Percentiles rank a stretch among this genome's conserved stretches.
Conservation (phyloP, 2,888 invertebrate genomes). For the Drosophila pseudotalamancana region DNA sequence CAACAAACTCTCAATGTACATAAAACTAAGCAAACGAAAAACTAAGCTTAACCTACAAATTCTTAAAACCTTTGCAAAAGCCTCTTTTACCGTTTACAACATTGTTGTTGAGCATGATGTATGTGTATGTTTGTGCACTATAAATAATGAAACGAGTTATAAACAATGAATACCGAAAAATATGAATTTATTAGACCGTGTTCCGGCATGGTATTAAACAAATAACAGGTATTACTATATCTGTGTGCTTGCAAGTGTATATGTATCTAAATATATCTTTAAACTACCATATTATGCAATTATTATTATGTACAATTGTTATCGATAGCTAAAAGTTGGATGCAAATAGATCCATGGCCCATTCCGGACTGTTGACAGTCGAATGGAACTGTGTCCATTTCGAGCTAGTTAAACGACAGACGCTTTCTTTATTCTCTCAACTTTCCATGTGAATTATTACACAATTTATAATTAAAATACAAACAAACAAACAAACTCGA, state of each 20-base stretch:
- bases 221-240: slow-evolving; percentile 27
- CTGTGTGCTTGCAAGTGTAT: slow-evolving; percentile 15
- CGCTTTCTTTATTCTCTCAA: slow-evolving; percentile 46
- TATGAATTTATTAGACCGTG: slow-evolving; percentile 79
- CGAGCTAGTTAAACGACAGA: slow-evolving; percentile 23
- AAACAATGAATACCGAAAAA: slow-evolving; percentile 69
- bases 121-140: slow-evolving; percentile 29
- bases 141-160: slow-evolving; percentile 27
- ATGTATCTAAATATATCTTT: too few relatives aligned
- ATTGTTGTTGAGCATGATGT: slow-evolving; percentile 44
- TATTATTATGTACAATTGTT: slow-evolving; percentile 59
- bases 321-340: slow-evolving; percentile 41
- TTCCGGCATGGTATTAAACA: slow-evolving; percentile 54
- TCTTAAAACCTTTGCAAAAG: slow-evolving; percentile 45
- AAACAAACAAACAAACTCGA: background rate
- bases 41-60: slow-evolving; percentile 32
- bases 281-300: too few relatives aligned
- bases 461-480: slow-evolving; percentile 29
- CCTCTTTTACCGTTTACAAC: slow-evolving; percentile 36
- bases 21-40: slow-evolving; percentile 21
- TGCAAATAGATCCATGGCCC: slow-evolving; percentile 6
- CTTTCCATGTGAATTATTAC: slow-evolving; percentile 37
- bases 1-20: slow-evolving; percentile 54
- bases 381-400: slow-evolving; percentile 17
- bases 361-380: slow-evolving; percentile 18